Base-by-base conservation (phyloP, 53 echinoderm and acorn worm genomes). In the Luidia sarsii region DNA sequence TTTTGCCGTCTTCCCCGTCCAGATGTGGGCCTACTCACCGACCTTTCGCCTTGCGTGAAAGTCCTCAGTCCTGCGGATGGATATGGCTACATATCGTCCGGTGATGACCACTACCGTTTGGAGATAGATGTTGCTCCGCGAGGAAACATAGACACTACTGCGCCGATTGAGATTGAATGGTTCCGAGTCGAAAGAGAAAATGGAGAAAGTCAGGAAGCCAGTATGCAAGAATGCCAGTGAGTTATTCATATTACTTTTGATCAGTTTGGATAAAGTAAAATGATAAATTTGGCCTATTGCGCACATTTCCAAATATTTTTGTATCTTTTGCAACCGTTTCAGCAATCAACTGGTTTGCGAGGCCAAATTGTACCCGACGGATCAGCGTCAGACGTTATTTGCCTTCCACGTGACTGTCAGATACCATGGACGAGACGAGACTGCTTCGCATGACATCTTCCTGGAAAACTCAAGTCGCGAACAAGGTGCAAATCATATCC, bases 391-490 rank as follows among this genome's bases (percentile, higher is more conserved):
- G 84, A 48, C 50, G 2, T 29, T 57, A 33, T 86, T 57, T 23
- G 36, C n/a, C 50, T 86, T 69, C 70, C 79, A 57, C 22, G 87
- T 86, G 34, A 21, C 80, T n/a, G 80, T 80, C 50, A 30, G 67
- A 25, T 86, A 80, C 50, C 27, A 15, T 23, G 87, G 87, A 33
- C 53, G 10, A 22, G 43, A 50, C 3, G 53, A 80, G 48, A 49
- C 50, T 13, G 80, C 38, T 6, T 62, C 69, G 6, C 34, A 80
- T 24, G 87, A 86, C 49, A 86, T 86, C 1, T 35, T 86, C 7
- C 37, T 86, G 5, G 69, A 86, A 64, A 16, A 25, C n/a, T 2
- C 36, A 10, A n/a, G n/a, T 22, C 18, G 30, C 1, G 4, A 48
- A 9, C 43, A 62, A 16, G 48, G 80, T 79, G 36, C 11, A n/a